Evolutionary conservation across 2,888 invertebrate species (phyloP).

Genomic region (Petrophora chlorosata): DNA sequence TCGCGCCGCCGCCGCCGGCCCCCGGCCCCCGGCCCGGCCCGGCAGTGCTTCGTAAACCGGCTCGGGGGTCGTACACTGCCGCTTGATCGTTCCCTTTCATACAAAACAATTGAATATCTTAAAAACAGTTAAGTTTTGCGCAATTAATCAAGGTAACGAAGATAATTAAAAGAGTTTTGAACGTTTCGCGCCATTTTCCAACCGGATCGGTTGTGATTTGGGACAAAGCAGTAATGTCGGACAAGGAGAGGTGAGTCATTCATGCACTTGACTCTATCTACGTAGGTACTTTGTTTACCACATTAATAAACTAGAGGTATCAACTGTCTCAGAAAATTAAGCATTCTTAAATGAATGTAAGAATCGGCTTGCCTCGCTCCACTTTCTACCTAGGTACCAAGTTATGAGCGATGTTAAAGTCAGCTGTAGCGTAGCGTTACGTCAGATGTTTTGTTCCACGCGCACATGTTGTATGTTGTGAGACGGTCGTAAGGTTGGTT

Average conservation of each 20-base stretch:
- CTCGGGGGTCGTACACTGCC: conserved; percentile 13
- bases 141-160: neutral
- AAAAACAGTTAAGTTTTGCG: too few species aligned
- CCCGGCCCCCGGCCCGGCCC: conserved; percentile 38
- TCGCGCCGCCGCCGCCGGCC: conserved; percentile 30
- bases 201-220: conserved; percentile 25
- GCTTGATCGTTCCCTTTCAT: conserved; percentile 1
- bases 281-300: neutral
- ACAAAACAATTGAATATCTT: neutral
- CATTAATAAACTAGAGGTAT: too few species aligned
- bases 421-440: too few species aligned
- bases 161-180: neutral
- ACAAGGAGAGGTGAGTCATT: conserved; percentile 31
- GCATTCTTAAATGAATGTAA: too few species aligned
- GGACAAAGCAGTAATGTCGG: conserved; percentile 28
- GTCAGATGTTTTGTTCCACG: too few species aligned
- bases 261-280: neutral
- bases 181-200: conserved; percentile 22
- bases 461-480: too few species aligned
- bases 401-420: too few species aligned
- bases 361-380: too few species aligned
- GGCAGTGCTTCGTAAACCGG: conserved; percentile 49
- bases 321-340: too few species aligned
- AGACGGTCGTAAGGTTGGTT: too few species aligned
- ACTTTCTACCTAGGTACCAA: too few species aligned